A percentile compares a stretch with the other conserved stretches of the same genome.
These are phyloP conservation scores for Ariolimax columbianus DNA, from an alignment of 2,888 invertebrate genomes.

Conservation along the genomic window DNA sequence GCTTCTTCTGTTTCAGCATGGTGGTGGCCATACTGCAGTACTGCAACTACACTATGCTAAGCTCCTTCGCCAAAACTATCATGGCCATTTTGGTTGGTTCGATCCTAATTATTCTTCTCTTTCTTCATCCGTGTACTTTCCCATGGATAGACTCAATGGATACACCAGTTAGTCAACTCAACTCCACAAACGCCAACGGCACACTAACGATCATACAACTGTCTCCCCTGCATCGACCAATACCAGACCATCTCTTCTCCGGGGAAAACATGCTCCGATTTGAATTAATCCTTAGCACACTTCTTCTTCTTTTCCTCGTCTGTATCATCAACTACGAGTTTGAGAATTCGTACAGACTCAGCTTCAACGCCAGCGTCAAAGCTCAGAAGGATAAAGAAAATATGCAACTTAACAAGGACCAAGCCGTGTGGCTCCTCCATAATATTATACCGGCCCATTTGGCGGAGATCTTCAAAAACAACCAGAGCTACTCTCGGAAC, in stretches of 20 bases:
- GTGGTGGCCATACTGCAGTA: slow-evolving; percentile 93
- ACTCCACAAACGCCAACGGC: neutral
- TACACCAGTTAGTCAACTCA: neutral
- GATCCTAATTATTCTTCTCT: slow-evolving; percentile 84
- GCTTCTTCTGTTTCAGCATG: slow-evolving; percentile 82
- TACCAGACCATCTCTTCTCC: slow-evolving; percentile 63
- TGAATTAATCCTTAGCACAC: slow-evolving; percentile 90
- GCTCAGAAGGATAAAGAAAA: slow-evolving; percentile 92
- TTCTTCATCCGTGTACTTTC: slow-evolving; percentile 63
- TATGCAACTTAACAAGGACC: slow-evolving; percentile 94
- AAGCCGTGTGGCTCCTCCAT: slow-evolving; percentile 96
- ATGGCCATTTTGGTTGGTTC: slow-evolving; percentile 88
- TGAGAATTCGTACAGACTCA: slow-evolving; percentile 92
- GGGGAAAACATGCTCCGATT: slow-evolving; percentile 64
- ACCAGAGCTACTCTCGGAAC: slow-evolving; percentile 93
- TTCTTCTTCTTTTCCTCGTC: slow-evolving; percentile 90
- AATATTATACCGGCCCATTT: slow-evolving; percentile 98
- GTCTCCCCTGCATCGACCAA: slow-evolving; percentile 14
- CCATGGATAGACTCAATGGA: neutral
- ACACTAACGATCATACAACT: neutral
- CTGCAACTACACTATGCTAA: slow-evolving; percentile 96
- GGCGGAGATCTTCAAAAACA: slow-evolving; percentile 90
- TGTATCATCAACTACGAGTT: slow-evolving; percentile 96
- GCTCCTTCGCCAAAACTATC: slow-evolving; percentile 94
- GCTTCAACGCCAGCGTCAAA: slow-evolving; percentile 94